phyloP scores from a whole-genome alignment of 2,797 vertebrate species.

The Hoplostethus atlanticus region DNA sequence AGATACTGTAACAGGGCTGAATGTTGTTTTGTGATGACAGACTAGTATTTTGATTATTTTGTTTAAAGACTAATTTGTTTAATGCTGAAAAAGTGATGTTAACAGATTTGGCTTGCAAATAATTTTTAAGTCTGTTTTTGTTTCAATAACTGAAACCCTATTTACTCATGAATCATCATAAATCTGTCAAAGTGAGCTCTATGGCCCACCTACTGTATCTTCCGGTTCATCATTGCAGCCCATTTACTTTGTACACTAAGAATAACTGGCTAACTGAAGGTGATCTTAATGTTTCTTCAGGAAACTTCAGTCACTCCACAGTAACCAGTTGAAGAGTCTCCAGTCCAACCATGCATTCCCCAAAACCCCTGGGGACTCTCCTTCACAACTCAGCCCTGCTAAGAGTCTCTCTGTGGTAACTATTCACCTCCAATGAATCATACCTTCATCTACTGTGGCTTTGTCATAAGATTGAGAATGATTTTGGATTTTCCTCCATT shows the following conservation, averaged over 20 bases:
- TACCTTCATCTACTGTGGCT: constrained; percentile 10
- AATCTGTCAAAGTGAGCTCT: constrained; percentile 36
- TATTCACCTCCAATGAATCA: constrained; percentile 55
- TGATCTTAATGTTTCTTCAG: constrained; percentile 73
- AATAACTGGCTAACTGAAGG: constrained; percentile 60
- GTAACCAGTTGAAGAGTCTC: constrained; percentile 78
- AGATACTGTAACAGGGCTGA: not conserved
- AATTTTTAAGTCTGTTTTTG: too few relatives aligned
- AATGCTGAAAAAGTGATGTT: too few relatives aligned
- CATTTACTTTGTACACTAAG: constrained; percentile 31
- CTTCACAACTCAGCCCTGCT: constrained; percentile 85
- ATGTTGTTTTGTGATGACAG: constrained; percentile 7
- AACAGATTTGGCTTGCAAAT: too few relatives aligned
- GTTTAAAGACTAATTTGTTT: too few relatives aligned
- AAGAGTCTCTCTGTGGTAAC: constrained; percentile 85
- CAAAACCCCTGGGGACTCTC: constrained; percentile 84
- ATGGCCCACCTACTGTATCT: constrained; percentile 35
- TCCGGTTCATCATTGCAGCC: constrained; percentile 56
- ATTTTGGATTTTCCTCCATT: constrained; percentile 17
- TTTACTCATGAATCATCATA: constrained; percentile 13
- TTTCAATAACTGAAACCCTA: constrained; percentile 22
- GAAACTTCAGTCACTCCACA: constrained; percentile 84
- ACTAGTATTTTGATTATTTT: too few relatives aligned
- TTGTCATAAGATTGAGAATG: constrained; percentile 21
- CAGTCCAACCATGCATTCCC: constrained; percentile 82